Conservation (phyloP, 2,797 vertebrate species). For the Oreochromis grahami region DNA sequence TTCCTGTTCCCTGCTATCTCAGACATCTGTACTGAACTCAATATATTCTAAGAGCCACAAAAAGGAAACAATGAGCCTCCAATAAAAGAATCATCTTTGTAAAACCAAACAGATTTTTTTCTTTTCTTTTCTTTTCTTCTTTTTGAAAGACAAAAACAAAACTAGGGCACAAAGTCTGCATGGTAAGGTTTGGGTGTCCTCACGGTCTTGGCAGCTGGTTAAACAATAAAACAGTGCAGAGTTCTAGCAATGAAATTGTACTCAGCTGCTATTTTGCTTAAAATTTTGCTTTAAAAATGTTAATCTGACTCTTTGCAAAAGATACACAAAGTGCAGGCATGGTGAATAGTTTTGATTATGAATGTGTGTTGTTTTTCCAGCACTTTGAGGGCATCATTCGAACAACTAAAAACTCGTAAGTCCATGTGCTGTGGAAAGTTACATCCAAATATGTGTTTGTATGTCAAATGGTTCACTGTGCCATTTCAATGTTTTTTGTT, state of each 20-base stretch:
- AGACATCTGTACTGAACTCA: neutral
- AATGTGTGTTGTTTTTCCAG: constrained; percentile 60
- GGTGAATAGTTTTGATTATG: neutral
- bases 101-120: neutral
- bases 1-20: constrained; percentile 3
- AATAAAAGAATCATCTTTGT: neutral
- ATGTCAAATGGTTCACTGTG: neutral
- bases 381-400: constrained; percentile 87
- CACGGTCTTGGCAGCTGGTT: neutral
- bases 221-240: neutral
- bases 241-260: neutral
- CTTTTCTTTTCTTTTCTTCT: neutral
- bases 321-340: neutral
- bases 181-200: neutral
- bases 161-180: neutral
- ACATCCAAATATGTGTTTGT: neutral
- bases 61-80: neutral
- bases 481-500: neutral
- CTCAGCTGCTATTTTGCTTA: neutral
- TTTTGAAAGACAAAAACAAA: neutral
- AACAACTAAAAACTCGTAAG: constrained; percentile 89
- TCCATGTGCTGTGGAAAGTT: constrained; percentile 4
- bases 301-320: neutral
- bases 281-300: neutral
- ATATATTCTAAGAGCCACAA: neutral